These are phyloP conservation scores for Bombus balteatus DNA, from an alignment of 1,140 invertebrate genomes.

Conservation along the genomic window DNA sequence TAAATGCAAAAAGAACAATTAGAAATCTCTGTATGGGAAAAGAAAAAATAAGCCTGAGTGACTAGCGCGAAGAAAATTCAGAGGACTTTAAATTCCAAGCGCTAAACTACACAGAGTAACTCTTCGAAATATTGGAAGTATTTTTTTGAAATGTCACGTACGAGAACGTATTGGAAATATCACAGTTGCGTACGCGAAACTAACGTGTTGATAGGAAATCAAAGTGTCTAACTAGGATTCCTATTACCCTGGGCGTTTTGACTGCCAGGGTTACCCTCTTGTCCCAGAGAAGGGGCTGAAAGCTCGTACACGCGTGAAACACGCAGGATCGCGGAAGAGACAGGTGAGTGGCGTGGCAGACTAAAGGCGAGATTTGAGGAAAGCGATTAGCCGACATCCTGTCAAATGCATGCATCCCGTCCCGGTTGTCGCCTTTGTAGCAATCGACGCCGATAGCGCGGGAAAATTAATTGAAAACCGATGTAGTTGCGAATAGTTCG, in stretches of 20 bases:
- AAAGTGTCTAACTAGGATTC: not conserved
- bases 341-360: constrained; percentile 45
- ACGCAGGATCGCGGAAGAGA: constrained; percentile 32
- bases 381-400: constrained; percentile 55
- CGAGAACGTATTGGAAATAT: not conserved
- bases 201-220: not conserved
- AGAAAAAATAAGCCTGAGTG: no score
- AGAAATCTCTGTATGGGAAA: no score
- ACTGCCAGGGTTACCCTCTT: not conserved
- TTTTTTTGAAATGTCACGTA: no score
- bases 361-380: constrained; percentile 50
- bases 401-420: constrained; percentile 50
- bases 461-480: constrained; percentile 30
- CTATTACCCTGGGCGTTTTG: not conserved
- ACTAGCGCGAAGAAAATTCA: no score
- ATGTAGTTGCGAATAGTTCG: not conserved
- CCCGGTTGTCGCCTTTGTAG: constrained; percentile 18
- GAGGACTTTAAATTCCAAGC: no score
- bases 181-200: not conserved
- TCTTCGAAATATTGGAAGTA: no score
- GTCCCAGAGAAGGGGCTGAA: not conserved
- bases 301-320: constrained; percentile 42
- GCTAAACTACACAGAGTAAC: no score
- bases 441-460: constrained; percentile 35
- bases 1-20: no score